These are phyloP conservation scores for Actinemys pallida DNA, from an alignment of 2,113 vertebrate species.

Conservation along the genomic window DNA sequence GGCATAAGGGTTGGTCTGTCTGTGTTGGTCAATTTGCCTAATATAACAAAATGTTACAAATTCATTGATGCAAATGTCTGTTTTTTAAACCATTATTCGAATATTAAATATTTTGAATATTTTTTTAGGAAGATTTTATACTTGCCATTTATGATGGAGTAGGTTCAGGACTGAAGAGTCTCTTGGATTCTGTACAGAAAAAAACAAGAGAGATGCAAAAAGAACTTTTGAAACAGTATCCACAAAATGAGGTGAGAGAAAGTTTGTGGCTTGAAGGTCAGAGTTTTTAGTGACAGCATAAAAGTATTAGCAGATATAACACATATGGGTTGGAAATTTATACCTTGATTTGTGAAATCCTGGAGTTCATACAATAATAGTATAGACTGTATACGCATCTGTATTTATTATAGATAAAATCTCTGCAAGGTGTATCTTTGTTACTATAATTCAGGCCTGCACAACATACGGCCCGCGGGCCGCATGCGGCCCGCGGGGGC, in stretches of 20 bases:
- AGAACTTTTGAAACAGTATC: slow-evolving; percentile 74
- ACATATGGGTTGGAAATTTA: neutral
- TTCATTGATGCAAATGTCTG: neutral
- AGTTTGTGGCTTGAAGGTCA: neutral
- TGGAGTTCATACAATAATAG: neutral
- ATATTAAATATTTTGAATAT: neutral
- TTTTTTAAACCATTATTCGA: neutral
- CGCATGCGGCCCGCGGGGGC: too few species aligned
- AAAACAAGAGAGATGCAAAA: slow-evolving; percentile 77
- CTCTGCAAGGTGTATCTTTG: neutral
- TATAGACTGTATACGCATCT: neutral
- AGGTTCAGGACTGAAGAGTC: slow-evolving; percentile 79
- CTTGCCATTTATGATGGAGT: slow-evolving; percentile 80
- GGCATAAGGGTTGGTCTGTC: neutral
- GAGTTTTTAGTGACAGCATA: neutral
- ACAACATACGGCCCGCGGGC: too few species aligned
- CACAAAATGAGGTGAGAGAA: slow-evolving; percentile 82
- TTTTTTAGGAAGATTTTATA: slow-evolving; percentile 75
- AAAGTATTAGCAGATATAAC: neutral
- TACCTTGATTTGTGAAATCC: neutral
- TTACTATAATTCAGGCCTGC: neutral
- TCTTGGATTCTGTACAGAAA: slow-evolving; percentile 79
- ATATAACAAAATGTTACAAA: neutral
- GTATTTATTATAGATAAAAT: neutral
- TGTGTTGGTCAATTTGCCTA: neutral